A percentile compares a stretch with the other conserved stretches of the same genome.
Conservation (phyloP, 2,888 invertebrate species). For the Morpho achilles region DNA sequence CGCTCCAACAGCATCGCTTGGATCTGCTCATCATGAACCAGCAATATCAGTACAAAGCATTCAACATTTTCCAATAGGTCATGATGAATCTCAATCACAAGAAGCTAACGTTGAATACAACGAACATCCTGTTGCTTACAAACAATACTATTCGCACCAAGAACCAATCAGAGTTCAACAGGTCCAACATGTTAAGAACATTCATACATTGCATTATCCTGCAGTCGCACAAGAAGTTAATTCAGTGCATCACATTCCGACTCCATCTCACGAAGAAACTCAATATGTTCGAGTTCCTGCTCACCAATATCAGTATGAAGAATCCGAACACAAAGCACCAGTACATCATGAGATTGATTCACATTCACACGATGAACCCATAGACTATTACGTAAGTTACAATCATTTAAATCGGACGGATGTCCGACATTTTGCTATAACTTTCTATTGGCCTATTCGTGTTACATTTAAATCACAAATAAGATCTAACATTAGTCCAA, state of each 20-base stretch:
- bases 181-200: slow-evolving; percentile 17
- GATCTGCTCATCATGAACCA: slow-evolving; percentile 33
- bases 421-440: slow-evolving; percentile 46
- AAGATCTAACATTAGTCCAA: slow-evolving; percentile 23
- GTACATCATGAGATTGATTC: slow-evolving; percentile 39
- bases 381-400: slow-evolving; percentile 71
- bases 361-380: slow-evolving; percentile 56
- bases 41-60: slow-evolving; percentile 52
- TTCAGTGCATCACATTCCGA: slow-evolving; percentile 25
- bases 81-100: slow-evolving; percentile 48
- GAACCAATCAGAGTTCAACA: slow-evolving; percentile 28
- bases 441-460: slow-evolving; percentile 62
- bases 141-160: slow-evolving; percentile 32
- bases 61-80: slow-evolving; percentile 43
- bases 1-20: not conserved
- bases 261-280: slow-evolving; percentile 33
- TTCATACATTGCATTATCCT: slow-evolving; percentile 33
- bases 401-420: slow-evolving; percentile 31
- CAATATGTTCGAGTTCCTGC: slow-evolving; percentile 34
- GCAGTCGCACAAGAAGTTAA: slow-evolving; percentile 41
- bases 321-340: slow-evolving; percentile 34
- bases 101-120: slow-evolving; percentile 45
- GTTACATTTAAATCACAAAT: slow-evolving; percentile 34
- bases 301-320: slow-evolving; percentile 34
- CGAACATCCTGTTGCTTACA: slow-evolving; percentile 36